Conservation (phyloP, 2,113 vertebrate genomes). For the Xenus cinereus region DNA sequence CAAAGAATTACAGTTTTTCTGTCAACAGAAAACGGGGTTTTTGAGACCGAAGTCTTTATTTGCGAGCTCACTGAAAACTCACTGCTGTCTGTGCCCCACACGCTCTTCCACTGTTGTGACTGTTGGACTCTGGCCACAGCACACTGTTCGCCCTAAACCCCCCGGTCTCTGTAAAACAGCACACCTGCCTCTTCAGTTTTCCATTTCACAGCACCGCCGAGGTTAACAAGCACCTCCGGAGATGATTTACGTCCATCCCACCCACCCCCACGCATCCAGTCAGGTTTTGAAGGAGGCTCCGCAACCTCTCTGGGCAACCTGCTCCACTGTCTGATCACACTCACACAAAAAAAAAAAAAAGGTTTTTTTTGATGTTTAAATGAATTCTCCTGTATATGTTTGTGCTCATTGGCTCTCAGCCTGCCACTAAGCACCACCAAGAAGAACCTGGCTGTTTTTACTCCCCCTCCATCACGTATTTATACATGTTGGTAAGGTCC, state of each 20-base stretch:
- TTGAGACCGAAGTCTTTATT: not conserved
- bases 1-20: not conserved
- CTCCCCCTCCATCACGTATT: rapidly evolving
- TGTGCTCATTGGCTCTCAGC: not conserved
- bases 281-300: not conserved
- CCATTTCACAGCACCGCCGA: not conserved
- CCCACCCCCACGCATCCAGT: rapidly evolving
- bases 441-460: not conserved
- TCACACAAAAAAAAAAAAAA: not conserved
- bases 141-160: rapidly evolving
- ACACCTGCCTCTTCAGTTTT: not conserved
- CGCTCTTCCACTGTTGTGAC: rapidly evolving
- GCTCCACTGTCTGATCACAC: not conserved
- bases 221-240: not conserved
- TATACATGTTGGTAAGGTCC: rapidly evolving
- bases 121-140: no score
- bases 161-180: not conserved
- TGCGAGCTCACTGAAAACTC: not conserved
- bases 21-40: not conserved
- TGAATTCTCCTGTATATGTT: not conserved
- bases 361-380: not conserved
- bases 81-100: not conserved
- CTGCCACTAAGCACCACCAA: not conserved
- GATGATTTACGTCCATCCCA: not conserved
- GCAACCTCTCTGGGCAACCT: not conserved